These are phyloP conservation scores for Plagiodera versicolora DNA, from an alignment of 2,888 invertebrate genomes.

Conservation along the genomic window DNA sequence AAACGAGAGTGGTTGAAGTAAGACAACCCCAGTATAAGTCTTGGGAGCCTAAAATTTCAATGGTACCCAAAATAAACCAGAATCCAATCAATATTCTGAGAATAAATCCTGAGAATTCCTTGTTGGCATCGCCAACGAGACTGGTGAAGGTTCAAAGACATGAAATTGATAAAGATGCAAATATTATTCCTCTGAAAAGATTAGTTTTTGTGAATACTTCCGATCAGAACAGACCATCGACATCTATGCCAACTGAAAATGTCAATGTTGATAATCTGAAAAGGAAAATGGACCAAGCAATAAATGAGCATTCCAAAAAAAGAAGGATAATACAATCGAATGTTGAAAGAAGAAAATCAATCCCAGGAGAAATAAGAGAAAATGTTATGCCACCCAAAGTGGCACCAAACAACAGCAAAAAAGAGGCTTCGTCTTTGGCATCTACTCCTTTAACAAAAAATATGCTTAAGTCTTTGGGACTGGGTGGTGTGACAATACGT, in stretches of 20 bases:
- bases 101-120: background rate
- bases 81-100: background rate
- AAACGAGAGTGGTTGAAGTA: background rate
- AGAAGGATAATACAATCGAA: background rate
- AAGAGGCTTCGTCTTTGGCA: background rate
- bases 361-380: background rate
- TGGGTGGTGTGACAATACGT: background rate
- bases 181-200: background rate
- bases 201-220: background rate
- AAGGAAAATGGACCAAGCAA: background rate
- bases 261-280: background rate
- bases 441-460: background rate
- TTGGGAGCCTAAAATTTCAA: background rate
- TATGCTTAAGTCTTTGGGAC: background rate
- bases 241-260: background rate
- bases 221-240: background rate
- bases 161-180: background rate
- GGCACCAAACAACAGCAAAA: background rate
- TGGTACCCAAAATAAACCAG: background rate
- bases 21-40: background rate
- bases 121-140: background rate
- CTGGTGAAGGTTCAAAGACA: background rate
- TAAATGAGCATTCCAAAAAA: background rate
- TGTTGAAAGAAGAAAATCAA: background rate
- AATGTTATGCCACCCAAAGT: background rate